Percentiles rank a stretch among this genome's conserved stretches.
Evolutionary conservation across 1,140 invertebrate species (phyloP).

Genomic region (Brachystomella parvula): DNA sequence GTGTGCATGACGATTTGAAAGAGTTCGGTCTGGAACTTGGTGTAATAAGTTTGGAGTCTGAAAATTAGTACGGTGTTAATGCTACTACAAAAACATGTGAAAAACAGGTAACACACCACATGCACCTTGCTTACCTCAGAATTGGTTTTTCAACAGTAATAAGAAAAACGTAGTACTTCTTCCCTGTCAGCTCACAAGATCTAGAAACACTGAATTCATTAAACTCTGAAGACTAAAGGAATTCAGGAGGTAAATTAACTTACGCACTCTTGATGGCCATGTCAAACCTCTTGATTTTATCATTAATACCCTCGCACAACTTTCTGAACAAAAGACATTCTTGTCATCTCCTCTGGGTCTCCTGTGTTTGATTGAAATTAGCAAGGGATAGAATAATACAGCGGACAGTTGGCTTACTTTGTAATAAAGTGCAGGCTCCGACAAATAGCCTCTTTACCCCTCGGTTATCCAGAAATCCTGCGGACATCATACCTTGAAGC

Average conservation of each 20-base stretch:
- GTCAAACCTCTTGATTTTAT: constrained; percentile 23
- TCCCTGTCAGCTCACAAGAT: constrained; percentile 30
- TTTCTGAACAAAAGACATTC: constrained; percentile 24
- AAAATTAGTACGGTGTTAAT: constrained; percentile 9
- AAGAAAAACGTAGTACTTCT: too few species aligned
- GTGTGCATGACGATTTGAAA: constrained; percentile 23
- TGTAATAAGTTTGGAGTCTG: constrained; percentile 24
- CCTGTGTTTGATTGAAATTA: too few species aligned
- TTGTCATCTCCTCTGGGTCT: too few species aligned
- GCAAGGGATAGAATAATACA: too few species aligned
- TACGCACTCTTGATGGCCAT: constrained; percentile 30
- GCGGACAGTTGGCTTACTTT: too few species aligned
- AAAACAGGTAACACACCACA: neutral
- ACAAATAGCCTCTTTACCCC: constrained; percentile 31
- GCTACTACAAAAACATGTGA: neutral
- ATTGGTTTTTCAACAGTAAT: constrained; percentile 31
- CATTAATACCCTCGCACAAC: constrained; percentile 29
- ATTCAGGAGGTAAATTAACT: too few species aligned
- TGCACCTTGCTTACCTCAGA: constrained; percentile 22
- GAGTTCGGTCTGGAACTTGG: constrained; percentile 21
- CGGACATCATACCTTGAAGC: constrained; percentile 33
- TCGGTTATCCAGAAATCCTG: constrained; percentile 25
- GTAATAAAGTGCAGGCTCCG: constrained; percentile 24
- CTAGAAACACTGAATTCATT: too few species aligned
- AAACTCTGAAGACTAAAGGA: too few species aligned